Evolutionary conservation across 2,113 vertebrate genomes (phyloP).

Genomic region (Hippocampus mohnikei): DNA sequence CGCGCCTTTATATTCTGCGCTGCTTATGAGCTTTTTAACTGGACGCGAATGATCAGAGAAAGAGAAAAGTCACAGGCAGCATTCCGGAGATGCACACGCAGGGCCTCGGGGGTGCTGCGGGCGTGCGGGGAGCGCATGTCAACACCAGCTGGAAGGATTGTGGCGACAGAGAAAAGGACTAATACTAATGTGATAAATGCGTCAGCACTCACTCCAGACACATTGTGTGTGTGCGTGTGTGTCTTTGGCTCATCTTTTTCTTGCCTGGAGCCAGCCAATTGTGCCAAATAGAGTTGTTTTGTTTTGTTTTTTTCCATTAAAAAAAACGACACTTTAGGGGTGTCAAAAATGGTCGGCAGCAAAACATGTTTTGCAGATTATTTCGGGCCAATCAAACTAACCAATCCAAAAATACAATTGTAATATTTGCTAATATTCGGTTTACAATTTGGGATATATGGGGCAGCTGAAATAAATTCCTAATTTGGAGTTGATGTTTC

Average conservation of each 20-base stretch:
- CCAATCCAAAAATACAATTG: not conserved
- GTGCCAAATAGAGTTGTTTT: slow-evolving; percentile 18
- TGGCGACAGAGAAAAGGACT: slow-evolving; percentile 68
- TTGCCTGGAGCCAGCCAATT: slow-evolving; percentile 25
- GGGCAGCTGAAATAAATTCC: not conserved
- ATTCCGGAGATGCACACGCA: slow-evolving; percentile 9
- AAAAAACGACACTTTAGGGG: slow-evolving; percentile 10
- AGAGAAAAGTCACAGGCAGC: slow-evolving; percentile 28
- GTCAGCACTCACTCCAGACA: slow-evolving; percentile 64
- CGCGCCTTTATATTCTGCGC: not conserved
- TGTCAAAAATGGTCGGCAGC: not conserved
- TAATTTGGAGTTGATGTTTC: not conserved
- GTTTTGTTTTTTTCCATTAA: slow-evolving; percentile 15
- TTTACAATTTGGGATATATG: no score
- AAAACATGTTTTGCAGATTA: not conserved
- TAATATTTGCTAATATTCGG: no score
- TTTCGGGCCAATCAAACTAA: not conserved
- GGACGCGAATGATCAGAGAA: slow-evolving; percentile 32
- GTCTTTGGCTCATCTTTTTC: slow-evolving; percentile 20
- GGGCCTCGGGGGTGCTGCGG: slow-evolving; percentile 52
- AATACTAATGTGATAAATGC: slow-evolving; percentile 79
- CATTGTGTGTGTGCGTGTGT: slow-evolving; percentile 37
- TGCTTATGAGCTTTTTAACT: slow-evolving; percentile 20
- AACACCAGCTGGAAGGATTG: slow-evolving; percentile 62
- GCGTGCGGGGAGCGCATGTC: slow-evolving; percentile 59